Conservation (phyloP, 2,113 vertebrate species). For the Halichoerus grypus region DNA sequence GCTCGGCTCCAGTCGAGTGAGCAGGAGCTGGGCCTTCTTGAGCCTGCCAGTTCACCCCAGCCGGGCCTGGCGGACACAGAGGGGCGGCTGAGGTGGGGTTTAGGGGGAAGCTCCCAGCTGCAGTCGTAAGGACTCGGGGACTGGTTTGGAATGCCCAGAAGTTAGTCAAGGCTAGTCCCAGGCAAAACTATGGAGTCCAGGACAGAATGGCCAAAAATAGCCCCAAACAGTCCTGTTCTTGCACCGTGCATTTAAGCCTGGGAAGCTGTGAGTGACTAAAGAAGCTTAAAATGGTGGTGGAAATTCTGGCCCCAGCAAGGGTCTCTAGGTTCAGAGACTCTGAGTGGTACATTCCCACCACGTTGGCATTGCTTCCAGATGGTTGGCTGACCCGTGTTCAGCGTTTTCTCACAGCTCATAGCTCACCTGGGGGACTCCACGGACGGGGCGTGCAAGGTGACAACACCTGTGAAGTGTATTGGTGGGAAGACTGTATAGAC, state of each 20-base stretch:
- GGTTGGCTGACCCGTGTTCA: neutral
- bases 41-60: no score
- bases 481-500: neutral
- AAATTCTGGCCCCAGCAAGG: neutral
- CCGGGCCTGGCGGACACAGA: neutral
- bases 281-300: neutral
- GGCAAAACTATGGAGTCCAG: accelerated
- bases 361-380: neutral
- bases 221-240: neutral
- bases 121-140: no score
- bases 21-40: neutral
- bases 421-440: neutral
- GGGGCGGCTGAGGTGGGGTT: accelerated
- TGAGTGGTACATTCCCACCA: neutral
- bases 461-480: neutral
- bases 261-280: neutral
- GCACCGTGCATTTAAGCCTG: neutral
- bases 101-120: neutral
- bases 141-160: neutral
- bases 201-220: neutral
- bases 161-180: neutral
- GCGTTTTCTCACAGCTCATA: neutral
- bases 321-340: neutral
- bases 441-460: neutral
- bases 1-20: accelerated